Percentiles rank a stretch among this genome's conserved stretches.
Conservation (phyloP, 92 coral and sea anemone species). For the Bergia puertoricense region DNA sequence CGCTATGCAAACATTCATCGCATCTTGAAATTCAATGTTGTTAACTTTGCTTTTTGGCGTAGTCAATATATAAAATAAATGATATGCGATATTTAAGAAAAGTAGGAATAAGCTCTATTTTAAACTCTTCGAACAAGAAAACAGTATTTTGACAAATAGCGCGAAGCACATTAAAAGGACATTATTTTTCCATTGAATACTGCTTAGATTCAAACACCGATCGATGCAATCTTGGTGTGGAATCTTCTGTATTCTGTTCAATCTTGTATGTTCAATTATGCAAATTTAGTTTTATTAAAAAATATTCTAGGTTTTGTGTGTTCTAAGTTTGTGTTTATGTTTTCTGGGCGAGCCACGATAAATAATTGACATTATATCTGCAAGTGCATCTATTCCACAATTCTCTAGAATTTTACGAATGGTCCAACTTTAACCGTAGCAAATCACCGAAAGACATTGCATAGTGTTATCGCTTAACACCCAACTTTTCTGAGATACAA, state of each 20-base stretch:
- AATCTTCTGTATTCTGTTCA: neutral
- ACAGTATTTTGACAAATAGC: neutral
- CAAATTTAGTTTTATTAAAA: neutral
- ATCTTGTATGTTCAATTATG: neutral
- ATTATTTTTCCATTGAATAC: no score
- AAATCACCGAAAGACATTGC: neutral
- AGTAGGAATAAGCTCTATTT: no score
- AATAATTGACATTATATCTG: neutral
- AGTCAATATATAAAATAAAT: no score
- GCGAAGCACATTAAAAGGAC: neutral
- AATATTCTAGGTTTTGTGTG: neutral
- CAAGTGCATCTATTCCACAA: neutral
- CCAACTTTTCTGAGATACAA: neutral
- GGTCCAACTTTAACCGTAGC: neutral
- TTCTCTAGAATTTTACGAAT: neutral
- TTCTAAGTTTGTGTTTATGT: neutral
- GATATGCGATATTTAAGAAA: neutral
- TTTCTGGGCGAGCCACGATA: neutral
- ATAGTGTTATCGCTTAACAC: neutral
- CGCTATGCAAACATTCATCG: neutral
- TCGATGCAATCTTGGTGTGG: neutral
- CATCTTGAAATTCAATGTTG: neutral
- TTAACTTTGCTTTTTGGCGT: neutral
- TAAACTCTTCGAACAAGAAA: neutral
- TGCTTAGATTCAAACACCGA: neutral